Percentiles rank a stretch among this genome's conserved stretches.
phyloP scores from a whole-genome alignment of 1,140 invertebrate species.

The Stegodyphus dumicola region DNA sequence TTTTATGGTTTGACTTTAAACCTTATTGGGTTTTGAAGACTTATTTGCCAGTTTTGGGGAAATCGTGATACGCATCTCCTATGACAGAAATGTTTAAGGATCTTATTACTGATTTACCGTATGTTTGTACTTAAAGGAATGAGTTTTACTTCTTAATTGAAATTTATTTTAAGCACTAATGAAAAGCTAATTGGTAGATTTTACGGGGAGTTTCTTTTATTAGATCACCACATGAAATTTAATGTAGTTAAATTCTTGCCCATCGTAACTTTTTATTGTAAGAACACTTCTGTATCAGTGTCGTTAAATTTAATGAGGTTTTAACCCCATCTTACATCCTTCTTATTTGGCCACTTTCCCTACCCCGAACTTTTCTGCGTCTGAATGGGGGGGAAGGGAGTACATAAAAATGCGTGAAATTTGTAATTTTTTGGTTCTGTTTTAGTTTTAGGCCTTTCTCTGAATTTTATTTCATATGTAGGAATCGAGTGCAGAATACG shows the following conservation, averaged over 20 bases:
- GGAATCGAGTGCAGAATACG: constrained; percentile 27
- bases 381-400: not conserved
- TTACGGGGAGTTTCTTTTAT: too few relatives aligned
- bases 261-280: not conserved
- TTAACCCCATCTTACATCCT: not conserved
- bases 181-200: too few relatives aligned
- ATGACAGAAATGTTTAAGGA: too few relatives aligned
- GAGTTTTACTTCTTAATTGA: too few relatives aligned
- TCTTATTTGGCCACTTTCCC: not conserved
- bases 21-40: too few relatives aligned
- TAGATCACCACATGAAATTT: not conserved
- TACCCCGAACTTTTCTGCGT: not conserved
- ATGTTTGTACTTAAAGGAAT: too few relatives aligned
- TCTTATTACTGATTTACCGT: too few relatives aligned
- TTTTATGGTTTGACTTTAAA: too few relatives aligned
- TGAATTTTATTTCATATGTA: constrained; percentile 16
- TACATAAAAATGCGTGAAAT: not conserved
- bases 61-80: too few relatives aligned
- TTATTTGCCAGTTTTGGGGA: too few relatives aligned
- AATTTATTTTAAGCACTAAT: too few relatives aligned
- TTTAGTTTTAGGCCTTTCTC: not conserved
- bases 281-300: not conserved
- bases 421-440: not conserved
- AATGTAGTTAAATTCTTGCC: not conserved
- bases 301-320: not conserved